Conservation (phyloP, 1,140 invertebrate species). For the Trachymyrmex septentrionalis region DNA sequence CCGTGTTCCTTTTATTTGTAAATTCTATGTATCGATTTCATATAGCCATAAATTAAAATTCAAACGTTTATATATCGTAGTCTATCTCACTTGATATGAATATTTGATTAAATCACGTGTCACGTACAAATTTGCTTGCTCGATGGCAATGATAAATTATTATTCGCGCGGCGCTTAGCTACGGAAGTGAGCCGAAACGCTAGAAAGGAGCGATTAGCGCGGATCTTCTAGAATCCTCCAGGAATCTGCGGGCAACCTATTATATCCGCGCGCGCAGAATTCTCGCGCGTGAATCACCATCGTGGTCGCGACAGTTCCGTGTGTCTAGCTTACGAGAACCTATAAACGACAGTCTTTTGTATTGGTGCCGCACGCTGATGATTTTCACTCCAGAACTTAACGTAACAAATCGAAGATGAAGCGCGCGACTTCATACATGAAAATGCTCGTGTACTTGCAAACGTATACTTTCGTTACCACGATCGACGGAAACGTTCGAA, state of each 20-base stretch:
- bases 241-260: slow-evolving; percentile 78
- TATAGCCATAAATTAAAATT: slow-evolving; percentile 9
- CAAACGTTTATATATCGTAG: not conserved
- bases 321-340: slow-evolving; percentile 78
- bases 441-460: slow-evolving; percentile 9
- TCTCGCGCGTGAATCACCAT: slow-evolving; percentile 79
- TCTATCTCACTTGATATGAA: not conserved
- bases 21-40: not conserved
- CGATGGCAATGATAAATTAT: slow-evolving; percentile 6
- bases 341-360: slow-evolving; percentile 67
- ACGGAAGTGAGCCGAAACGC: not conserved
- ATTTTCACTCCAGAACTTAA: slow-evolving; percentile 9
- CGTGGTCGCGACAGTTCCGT: slow-evolving; percentile 72
- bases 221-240: slow-evolving; percentile 59
- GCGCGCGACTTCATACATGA: slow-evolving; percentile 10
- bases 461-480: slow-evolving; percentile 12
- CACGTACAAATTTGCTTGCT: slow-evolving; percentile 30
- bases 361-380: not conserved
- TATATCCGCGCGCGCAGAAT: slow-evolving; percentile 74
- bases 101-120: slow-evolving; percentile 20
- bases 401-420: slow-evolving; percentile 17
- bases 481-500: not conserved
- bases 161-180: not conserved
- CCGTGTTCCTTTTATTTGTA: too few species aligned
- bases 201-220: slow-evolving; percentile 57